Evolutionary conservation across 2,797 vertebrate genomes (phyloP), one percentile per base, ranked within the genome.

Genomic region (Sylvia borin): DNA sequence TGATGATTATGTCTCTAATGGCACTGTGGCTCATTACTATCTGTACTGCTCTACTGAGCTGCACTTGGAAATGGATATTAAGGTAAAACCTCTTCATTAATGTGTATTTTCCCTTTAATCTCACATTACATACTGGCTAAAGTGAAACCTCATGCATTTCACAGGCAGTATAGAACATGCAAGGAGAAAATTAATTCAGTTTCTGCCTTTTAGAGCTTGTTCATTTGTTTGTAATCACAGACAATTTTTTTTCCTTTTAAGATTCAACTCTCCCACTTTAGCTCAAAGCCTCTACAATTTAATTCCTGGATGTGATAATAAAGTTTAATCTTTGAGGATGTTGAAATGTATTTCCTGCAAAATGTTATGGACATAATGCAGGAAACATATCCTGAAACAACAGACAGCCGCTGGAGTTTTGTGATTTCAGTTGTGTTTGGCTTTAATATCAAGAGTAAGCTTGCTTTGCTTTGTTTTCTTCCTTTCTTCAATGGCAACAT

Each of bases 291-390:
- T 88, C 85, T 75, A 72, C 29, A 66, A 50, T 68, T 95, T 68
- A 29, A 62, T 94, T 62, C 48, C 65, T 86, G 43, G 32, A 5
- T 66, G 9, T 66, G 43, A 78, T 77, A 88, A 34, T 95, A 34
- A 93, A 90, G 53, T 83, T 86, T 85, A 93, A 81, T 75, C 58
- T 92, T 91, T 66, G 51, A 94, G 40, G 55, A 73, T 64, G 70
- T 31, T 88, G 79, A 93, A 95, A 90, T 11, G 2, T 66, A 76
- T 88, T 94, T 91, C 60, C 66, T 75, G 21, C 32, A 88, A 66
- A 90, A 73, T 2, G 3, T 75, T 85, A 66, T 34, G 19, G 66
- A 20, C 5, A 22, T 64, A 84, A 79, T 43, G n/a, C n/a, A 64
- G 43, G 62, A 90, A 95, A 45, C 54, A 72, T 43, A 81, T 78